phyloP scores from a whole-genome alignment of 2,113 vertebrate species.

The Orthonyx spaldingii region DNA sequence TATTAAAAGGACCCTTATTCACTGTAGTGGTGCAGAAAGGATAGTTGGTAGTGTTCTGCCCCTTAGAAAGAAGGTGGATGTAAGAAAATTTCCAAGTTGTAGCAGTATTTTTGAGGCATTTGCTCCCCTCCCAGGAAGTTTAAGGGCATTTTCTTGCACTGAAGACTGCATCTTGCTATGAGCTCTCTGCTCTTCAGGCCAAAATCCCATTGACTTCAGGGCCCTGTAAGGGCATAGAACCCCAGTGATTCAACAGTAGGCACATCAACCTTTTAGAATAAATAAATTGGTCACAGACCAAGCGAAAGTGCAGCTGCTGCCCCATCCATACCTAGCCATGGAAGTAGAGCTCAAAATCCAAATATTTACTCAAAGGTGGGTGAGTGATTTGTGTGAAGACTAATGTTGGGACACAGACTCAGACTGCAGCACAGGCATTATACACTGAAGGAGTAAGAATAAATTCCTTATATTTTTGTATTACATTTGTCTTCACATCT shows the following conservation, averaged over 20 bases:
- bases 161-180: neutral
- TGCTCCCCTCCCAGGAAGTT: neutral
- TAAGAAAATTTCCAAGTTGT: neutral
- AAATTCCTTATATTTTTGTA: neutral
- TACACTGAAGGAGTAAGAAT: neutral
- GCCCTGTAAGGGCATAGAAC: neutral
- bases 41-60: neutral
- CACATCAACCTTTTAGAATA: neutral
- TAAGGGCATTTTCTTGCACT: neutral
- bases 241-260: neutral
- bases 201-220: neutral
- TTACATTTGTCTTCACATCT: neutral
- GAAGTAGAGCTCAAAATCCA: neutral
- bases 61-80: neutral
- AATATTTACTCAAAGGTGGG: neutral
- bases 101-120: neutral
- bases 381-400: neutral
- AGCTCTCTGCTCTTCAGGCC: neutral
- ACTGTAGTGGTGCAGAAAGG: neutral
- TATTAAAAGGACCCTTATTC: neutral
- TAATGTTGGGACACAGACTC: neutral
- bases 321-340: neutral
- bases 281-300: neutral
- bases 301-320: neutral
- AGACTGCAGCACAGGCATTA: neutral